phyloP scores from a whole-genome alignment of 2,888 invertebrate species.

The Clanis bilineata region DNA sequence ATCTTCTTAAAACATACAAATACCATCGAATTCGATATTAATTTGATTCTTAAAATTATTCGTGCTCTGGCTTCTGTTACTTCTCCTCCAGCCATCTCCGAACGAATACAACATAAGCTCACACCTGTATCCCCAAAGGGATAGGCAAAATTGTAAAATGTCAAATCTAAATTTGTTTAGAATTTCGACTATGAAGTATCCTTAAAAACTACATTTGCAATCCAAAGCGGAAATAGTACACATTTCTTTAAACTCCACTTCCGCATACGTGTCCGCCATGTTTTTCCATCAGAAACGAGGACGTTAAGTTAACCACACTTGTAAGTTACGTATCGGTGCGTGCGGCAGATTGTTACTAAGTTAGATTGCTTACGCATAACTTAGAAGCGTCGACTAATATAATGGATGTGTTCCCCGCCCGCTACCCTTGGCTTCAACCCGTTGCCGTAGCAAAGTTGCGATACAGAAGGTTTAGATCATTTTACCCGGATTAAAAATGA shows the following conservation, averaged over 20 bases:
- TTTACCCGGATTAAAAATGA: too few species aligned
- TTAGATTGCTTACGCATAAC: constrained; percentile 44
- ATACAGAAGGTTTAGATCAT: not conserved
- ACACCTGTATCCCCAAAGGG: too few species aligned
- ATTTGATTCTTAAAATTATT: too few species aligned
- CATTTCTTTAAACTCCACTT: not conserved
- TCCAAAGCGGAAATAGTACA: not conserved
- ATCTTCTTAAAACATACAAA: too few species aligned
- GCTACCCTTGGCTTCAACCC: not conserved
- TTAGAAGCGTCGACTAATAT: constrained; percentile 35
- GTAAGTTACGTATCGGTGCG: constrained; percentile 7
- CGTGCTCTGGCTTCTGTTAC: too few species aligned
- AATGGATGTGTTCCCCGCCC: constrained; percentile 27
- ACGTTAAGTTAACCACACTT: constrained; percentile 9
- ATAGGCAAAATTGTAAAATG: too few species aligned
- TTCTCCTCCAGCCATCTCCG: too few species aligned
- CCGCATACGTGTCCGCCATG: not conserved
- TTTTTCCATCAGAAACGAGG: not conserved
- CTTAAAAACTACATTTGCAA: not conserved
- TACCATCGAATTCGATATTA: too few species aligned
- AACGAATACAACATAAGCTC: too few species aligned
- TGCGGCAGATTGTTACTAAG: constrained; percentile 33
- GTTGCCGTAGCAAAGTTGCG: not conserved
- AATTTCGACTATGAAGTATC: too few species aligned
- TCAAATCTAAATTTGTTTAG: too few species aligned